Evolutionary conservation across 2,888 invertebrate species (phyloP), one percentile per base, ranked within the genome.

Genomic region (Nasonovia ribisnigri): DNA sequence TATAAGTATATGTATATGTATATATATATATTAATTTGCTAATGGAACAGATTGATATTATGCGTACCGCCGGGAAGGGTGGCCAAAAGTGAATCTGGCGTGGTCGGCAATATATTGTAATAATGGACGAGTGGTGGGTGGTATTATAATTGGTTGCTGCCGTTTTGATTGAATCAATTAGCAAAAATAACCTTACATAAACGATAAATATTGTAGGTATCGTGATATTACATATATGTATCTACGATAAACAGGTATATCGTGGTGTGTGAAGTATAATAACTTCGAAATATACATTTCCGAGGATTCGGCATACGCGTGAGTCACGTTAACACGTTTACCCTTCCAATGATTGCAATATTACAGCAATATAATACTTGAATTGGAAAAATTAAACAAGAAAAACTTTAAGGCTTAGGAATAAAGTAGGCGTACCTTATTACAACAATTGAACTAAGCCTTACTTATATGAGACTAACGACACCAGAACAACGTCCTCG

Each of bases 31-130:
- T 93, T 93, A 93, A 93, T 93, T 93, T 93, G 84, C 93, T 90
- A 93, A 93, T 93, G 93, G 93, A 93, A 90, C 93, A 86, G 89
- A 93, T 93, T 90, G 90, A 86, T 90, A 90, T 86, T 90, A 42
- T 20, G 88, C 86, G 67, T 60, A 36, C 46, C 90, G 8, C 67
- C 67, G 90, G 42, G 29, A 48, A n/a, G 67, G 48, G 57, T 46
- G 46, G 46, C 24, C 10, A 89, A 54, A 43, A 88, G 43, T 88
- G 67, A 89, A 84, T 90, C 89, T 84, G 93, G 36, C 36, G n/a
- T 26, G 77, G 84, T 60, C 10, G 42, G 89, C 84, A 84, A 84
- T 57, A 91, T 57, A 84, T 54, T 42, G 43, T 91, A 57, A 51
- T 84, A 77, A 89, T 13, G 20, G 57, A 42, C 36, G n/a, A 36